Base-by-base conservation (phyloP, 2,888 invertebrate genomes). In the Meghimatium bilineatum region DNA sequence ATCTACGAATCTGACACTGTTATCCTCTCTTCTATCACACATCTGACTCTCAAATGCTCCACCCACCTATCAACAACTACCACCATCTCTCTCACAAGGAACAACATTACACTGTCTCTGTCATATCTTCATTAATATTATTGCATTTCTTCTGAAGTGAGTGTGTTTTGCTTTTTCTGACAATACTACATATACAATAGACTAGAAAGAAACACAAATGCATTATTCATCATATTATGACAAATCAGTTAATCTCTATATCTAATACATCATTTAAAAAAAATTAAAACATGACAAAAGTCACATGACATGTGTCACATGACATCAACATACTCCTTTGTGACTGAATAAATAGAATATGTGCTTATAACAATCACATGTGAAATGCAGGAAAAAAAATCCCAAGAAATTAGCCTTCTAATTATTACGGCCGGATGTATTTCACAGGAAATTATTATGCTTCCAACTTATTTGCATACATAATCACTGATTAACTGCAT, bases 81-180 rank as follows among this genome's bases (percentile, higher is more conserved):
- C 60, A 5, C 60, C 17, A 14, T 56, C 56, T 56, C 56, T 56
- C 60, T n/a, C 60, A 63, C 60, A 44, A 23, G 14, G 29, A 44
- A 72, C 6, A 44, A n/a, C 36, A 38, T 0, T 2, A 20, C 20
- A 26, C 36, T 63, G n/a, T 63, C 1, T 66, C 1, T 66, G 29
- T 66, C 49, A 78, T 36, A 26, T 80, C 71, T 80, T 80, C 36
- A 56, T 56, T 71, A 56, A 71, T 52, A 80, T 80, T 80, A 80
- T 80, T 80, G 80, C 80, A 80, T 80, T 71, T 71, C 71, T 69
- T 69, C 49, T 52, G 69, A 71, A 71, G 80, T 80, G 80, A 71
- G 60, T n/a, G 32, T 49, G 34, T 52, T 67, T 76, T 60, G 26
- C 29, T 34, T 44, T 17, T 44, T 49, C 44, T 52, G 29, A 66